These are phyloP conservation scores for Capreolus pygargus DNA, from an alignment of 2,113 vertebrate genomes.

Conservation along the genomic window DNA sequence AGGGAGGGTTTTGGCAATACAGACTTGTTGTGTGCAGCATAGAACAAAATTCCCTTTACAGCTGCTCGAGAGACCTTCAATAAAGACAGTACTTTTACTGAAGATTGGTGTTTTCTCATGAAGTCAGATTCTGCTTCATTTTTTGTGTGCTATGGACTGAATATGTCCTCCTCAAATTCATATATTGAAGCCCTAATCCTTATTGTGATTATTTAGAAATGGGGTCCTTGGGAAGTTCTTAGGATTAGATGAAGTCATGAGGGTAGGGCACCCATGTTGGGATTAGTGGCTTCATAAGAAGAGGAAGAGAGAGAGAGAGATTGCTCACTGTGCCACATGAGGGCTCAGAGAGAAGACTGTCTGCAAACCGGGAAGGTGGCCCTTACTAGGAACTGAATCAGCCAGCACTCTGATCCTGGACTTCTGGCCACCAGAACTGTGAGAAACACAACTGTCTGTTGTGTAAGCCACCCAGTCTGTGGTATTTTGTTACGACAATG, in stretches of 20 bases:
- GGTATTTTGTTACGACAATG: background rate
- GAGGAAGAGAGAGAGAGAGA: background rate
- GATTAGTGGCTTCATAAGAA: background rate
- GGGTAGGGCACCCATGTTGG: background rate
- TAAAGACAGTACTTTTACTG: background rate
- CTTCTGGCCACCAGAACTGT: background rate
- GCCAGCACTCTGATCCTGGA: background rate
- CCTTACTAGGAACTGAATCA: background rate
- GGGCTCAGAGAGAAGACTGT: background rate
- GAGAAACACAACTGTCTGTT: background rate
- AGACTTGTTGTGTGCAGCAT: background rate
- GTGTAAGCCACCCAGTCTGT: background rate
- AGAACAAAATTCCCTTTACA: background rate
- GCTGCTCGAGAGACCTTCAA: background rate
- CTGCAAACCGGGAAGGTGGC: background rate
- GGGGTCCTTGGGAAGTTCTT: background rate
- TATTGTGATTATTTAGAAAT: background rate
- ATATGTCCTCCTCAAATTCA: background rate
- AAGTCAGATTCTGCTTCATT: background rate
- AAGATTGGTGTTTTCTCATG: background rate
- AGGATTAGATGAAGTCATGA: background rate
- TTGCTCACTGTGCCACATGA: background rate
- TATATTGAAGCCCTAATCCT: background rate
- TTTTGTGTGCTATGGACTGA: background rate
- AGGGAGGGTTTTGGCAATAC: background rate